Conservation (phyloP, 2,888 invertebrate genomes). For the Mylabris sibirica region DNA sequence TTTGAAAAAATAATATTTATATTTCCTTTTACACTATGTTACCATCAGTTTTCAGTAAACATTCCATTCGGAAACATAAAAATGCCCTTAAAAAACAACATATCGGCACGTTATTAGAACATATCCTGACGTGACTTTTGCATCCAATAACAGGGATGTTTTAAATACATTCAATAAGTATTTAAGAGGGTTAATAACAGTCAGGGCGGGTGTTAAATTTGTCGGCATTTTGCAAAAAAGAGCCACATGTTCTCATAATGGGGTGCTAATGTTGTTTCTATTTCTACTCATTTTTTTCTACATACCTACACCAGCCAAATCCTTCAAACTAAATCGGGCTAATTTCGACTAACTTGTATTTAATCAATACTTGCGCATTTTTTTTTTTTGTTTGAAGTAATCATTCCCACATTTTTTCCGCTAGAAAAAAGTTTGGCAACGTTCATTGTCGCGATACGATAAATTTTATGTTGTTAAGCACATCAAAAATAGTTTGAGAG, state of each 20-base stretch:
- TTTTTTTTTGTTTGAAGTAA: not conserved
- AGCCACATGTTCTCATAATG: conserved; percentile 35
- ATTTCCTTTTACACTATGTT: conserved; percentile 37
- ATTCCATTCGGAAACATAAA: conserved; percentile 53
- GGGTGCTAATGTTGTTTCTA: conserved; percentile 40
- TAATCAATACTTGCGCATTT: not conserved
- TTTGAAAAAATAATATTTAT: conserved; percentile 37
- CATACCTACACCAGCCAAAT: too few species aligned
- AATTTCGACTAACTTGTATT: not conserved
- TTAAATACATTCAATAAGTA: conserved; percentile 19
- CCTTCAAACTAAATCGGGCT: too few species aligned
- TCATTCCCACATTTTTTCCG: not conserved
- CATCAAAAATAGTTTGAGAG: not conserved
- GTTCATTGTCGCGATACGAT: not conserved
- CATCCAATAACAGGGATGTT: conserved; percentile 32
- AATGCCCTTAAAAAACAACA: conserved; percentile 46
- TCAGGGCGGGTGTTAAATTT: conserved; percentile 17
- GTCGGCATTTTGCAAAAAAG: conserved; percentile 36
- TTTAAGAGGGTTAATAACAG: conserved; percentile 24
- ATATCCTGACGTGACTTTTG: conserved; percentile 35
- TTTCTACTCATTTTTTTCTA: conserved; percentile 8
- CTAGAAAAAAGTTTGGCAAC: not conserved
- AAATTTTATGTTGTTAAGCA: conserved; percentile 4
- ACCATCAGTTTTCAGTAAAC: conserved; percentile 43
- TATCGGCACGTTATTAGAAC: conserved; percentile 26